Conservation (phyloP, 2,888 invertebrate species). For the Harpalus rubripes region DNA sequence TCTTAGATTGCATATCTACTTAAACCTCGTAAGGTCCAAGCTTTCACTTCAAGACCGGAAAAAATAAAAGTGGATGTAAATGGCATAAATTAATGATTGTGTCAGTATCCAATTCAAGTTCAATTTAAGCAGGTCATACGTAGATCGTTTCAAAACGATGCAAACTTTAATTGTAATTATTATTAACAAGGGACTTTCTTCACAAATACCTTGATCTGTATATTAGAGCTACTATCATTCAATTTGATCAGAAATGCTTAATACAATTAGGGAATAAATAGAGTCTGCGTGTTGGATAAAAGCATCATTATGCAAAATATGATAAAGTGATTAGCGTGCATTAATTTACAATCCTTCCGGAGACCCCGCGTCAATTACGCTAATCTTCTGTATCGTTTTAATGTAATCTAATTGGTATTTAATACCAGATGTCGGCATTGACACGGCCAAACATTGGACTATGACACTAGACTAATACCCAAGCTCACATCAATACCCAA, state of each 20-base stretch:
- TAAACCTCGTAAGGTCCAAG: too few species aligned
- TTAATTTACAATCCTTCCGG: conserved; percentile 53
- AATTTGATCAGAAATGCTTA: conserved; percentile 35
- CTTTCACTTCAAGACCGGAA: too few species aligned
- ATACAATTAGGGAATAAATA: conserved; percentile 43
- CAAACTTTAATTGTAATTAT: too few species aligned
- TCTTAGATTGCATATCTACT: too few species aligned
- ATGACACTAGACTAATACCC: neutral
- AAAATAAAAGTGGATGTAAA: too few species aligned
- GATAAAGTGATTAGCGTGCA: conserved; percentile 53
- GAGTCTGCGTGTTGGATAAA: conserved; percentile 19
- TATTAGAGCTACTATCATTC: conserved; percentile 5
- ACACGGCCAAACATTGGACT: neutral
- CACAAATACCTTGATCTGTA: neutral
- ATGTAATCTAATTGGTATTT: conserved; percentile 42
- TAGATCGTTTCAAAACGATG: too few species aligned
- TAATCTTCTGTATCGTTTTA: conserved; percentile 54
- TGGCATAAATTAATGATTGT: too few species aligned
- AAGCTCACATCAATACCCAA: too few species aligned
- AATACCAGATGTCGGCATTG: conserved; percentile 37
- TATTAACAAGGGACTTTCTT: too few species aligned
- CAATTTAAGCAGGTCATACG: too few species aligned
- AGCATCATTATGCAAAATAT: conserved; percentile 59
- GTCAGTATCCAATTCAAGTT: too few species aligned
- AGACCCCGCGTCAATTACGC: conserved; percentile 38